Base-by-base conservation (phyloP, 2,888 invertebrate species). In the Cosmorhoe ocellata region DNA sequence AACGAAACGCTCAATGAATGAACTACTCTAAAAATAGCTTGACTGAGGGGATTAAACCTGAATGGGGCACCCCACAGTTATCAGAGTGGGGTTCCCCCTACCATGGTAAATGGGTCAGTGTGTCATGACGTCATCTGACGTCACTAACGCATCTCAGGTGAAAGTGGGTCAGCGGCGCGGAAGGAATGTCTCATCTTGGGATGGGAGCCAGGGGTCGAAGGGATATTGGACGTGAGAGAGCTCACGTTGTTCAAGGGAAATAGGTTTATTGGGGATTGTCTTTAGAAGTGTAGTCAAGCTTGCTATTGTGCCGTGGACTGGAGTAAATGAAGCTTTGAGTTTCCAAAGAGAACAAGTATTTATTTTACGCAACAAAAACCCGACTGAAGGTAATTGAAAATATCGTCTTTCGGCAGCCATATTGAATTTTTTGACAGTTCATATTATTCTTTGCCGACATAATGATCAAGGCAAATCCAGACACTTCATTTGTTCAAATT, bases 111-210 rank as follows among this genome's bases (percentile, higher is more conserved):
- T 85, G 75, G 89, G 89, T 63, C 86, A 89, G 63, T 75, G 78
- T 87, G 88, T 79, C 87, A 79, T 84, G 82, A 84, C 89, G 88
- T 86, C 70, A 71, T 32, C 49, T 75, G 77, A 86, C 88, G 88
- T 86, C 86, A 85, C 72, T 36, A 58, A 71, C 81, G 79, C 82
- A 81, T 83, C 76, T 75, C 76, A 76, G 79, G 79, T 80, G 76
- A 66, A 76, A 56, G 38, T 58, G 52, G 71, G 71, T 56, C 61
- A 61, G 63, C 69, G 77, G 57, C 77, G 61, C 81, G 57, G 56
- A 58, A 50, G 56, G 31, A 43, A 45, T 51, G 53, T 48, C 51
- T 46, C 41, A 42, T 55, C 31, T 43, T 38, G 18, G 45, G 33
- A 43, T 28, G 28, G 24, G 24, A 24, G 34, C 13, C 12, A 31